These are phyloP conservation scores for Monochamus saltuarius DNA, from an alignment of 1,140 invertebrate species.

Conservation along the genomic window DNA sequence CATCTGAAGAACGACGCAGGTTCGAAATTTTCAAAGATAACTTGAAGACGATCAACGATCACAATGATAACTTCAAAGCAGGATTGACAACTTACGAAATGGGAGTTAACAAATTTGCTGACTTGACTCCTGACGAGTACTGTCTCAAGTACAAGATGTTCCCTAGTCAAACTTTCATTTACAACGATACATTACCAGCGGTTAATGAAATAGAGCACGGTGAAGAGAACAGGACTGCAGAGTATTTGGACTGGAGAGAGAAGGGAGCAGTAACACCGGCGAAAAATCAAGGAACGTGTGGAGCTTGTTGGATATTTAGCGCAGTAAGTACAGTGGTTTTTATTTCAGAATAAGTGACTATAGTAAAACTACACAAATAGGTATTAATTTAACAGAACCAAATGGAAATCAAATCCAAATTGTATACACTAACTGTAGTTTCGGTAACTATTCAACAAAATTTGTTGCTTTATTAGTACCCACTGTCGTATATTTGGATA, in stretches of 20 bases:
- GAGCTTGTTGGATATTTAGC: conserved; percentile 60
- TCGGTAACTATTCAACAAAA: no score
- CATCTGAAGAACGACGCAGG: not conserved
- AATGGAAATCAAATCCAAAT: no score
- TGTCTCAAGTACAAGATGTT: not conserved
- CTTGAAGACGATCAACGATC: conserved; percentile 76
- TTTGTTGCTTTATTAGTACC: no score
- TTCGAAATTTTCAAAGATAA: conserved; percentile 76
- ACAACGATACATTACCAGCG: not conserved
- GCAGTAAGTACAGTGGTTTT: conserved; percentile 46
- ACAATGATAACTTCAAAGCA: conserved; percentile 70
- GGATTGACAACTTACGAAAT: conserved; percentile 68
- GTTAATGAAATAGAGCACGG: not conserved
- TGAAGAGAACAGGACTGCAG: not conserved
- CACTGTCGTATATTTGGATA: no score
- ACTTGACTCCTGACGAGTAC: conserved; percentile 84
- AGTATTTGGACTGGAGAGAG: conserved; percentile 34
- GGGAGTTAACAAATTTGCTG: conserved; percentile 77
- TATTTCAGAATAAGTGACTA: conserved; percentile 4
- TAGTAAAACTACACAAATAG: no score
- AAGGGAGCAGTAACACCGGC: conserved; percentile 42
- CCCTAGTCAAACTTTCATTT: not conserved
- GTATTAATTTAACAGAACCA: no score
- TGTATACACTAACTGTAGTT: no score
- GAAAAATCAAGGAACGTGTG: conserved; percentile 47